phyloP scores from a whole-genome alignment of 2,888 invertebrate genomes.

The Xanthostigma xanthostigma region DNA sequence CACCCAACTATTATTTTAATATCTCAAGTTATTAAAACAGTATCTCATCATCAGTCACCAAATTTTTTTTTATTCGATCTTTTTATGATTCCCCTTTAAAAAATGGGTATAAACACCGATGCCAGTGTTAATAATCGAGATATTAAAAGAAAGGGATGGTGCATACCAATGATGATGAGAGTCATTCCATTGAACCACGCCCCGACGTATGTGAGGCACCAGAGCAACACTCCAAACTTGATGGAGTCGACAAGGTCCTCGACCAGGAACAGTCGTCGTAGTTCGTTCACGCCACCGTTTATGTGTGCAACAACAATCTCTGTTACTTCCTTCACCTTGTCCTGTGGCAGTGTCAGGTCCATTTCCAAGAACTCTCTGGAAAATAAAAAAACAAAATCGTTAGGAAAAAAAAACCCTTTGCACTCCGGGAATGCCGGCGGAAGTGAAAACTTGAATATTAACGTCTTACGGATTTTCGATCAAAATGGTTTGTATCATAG shows the following conservation, averaged over 20 bases:
- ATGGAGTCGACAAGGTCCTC: constrained; percentile 93
- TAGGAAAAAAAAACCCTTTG: constrained; percentile 2
- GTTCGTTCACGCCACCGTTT: constrained; percentile 65
- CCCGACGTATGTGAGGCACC: constrained; percentile 95
- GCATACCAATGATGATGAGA: constrained; percentile 82
- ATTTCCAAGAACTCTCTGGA: constrained; percentile 67
- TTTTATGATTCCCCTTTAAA: too few relatives aligned
- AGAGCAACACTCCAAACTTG: constrained; percentile 88
- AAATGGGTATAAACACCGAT: too few relatives aligned
- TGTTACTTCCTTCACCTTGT: constrained; percentile 79
- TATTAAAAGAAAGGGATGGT: not conserved
- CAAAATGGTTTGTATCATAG: too few relatives aligned
- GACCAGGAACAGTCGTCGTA: constrained; percentile 88
- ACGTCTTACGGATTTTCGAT: too few relatives aligned
- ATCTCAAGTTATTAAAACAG: too few relatives aligned
- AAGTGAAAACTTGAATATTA: too few relatives aligned
- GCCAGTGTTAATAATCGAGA: not conserved
- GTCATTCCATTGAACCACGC: constrained; percentile 99
- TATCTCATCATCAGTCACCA: too few relatives aligned
- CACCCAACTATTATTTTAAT: too few relatives aligned
- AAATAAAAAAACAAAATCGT: constrained; percentile 12
- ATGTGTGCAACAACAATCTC: constrained; percentile 77
- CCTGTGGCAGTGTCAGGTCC: constrained; percentile 77
- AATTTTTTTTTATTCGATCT: too few relatives aligned
- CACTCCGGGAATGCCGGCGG: too few relatives aligned